Evolutionary conservation across 2,797 vertebrate genomes (phyloP), one percentile per base, ranked within the genome.

Genomic region (Gobio occitaniae): DNA sequence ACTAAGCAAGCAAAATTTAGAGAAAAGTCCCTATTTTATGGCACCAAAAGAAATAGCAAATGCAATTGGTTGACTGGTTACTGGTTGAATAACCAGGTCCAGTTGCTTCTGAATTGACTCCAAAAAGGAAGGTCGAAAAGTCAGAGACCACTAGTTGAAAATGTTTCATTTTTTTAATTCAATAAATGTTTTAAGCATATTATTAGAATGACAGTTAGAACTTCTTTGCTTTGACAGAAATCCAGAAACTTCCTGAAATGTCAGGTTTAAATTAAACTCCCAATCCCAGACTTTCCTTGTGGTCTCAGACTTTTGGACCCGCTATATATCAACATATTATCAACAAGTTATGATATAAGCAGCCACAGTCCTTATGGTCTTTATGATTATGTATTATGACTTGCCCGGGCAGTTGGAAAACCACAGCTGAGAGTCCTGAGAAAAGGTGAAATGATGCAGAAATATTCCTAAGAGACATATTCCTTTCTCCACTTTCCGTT

Each of bases 351-450:
- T 16, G 25, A 66, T 41, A n/a, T 2, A 59, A 66, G 29, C 44
- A 47, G 68, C 71, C 52, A 41, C 36, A 61, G 65, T 61, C 70
- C 32, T 56, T 65, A 47, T n/a, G 44, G 86, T 87, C 66, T 86
- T 80, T 83, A 80, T 74, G 75, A 65, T 68, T 41, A 70, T 85
- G 17, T 68, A 29, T 68, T 59, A 56, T 74, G 83, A 86, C 80
- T 69, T 85, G 80, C 76, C 80, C 44, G 11, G 59, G 82, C 84
- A 84, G 86, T 80, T 47, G 70, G 66, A 54, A 88, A 63, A 77
- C n/a, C 61, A 54, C 69, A 82, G 80, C 66, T 84, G 71, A 38
- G 79, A 61, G 76, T 85, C 88, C 66, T 11, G 86, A 86, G 69
- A 86, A 78, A 81, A 69, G 50, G 38, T 69, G 44, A 80, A 87